Base-by-base conservation (phyloP, 2,888 invertebrate genomes). In the Chouioia cunea region DNA sequence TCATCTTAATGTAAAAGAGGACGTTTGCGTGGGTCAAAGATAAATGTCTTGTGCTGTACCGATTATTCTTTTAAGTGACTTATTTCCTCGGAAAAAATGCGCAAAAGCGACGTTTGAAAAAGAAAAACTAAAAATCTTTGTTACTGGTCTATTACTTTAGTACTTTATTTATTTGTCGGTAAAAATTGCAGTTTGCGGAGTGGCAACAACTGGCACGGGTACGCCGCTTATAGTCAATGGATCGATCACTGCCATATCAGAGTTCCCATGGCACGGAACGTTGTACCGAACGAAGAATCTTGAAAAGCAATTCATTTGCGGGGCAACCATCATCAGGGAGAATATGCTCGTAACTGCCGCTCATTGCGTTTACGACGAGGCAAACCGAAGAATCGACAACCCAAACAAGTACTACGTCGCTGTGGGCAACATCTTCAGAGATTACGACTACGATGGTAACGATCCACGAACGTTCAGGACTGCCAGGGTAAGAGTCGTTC, bases 231-330 rank as follows among this genome's bases (percentile, higher is more conserved):
- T 85, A 47, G 76, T 80, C 3, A 76, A 82, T 54, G 85, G 85
- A n/a, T 62, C 64, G 3, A 2, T 4, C 8, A 76, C 85, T 2
- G 74, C 77, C 0, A 71, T 82, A n/a, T 76, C 78, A 0, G 83
- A 86, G 50, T 84, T 85, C 65, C 86, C 86, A 0, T 86, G 86
- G 86, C 85, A 86, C 58, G 85, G 81, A 15, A 83, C 84, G 1
- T 65, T 86, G 2, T 86, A 85, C 68, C 76, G 52, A 68, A 52
- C 67, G 4, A 73, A 76, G 8, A 47, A 58, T 1, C 43, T 18
- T 8, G 73, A 65, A 2, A 85, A 82, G 63, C 59, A 74, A 43
- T 85, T 83, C 56, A 78, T 79, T 22, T 86, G 86, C 65, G 86
- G 86, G 16, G 85, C 85, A n/a, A 82, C 85, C 2, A 83, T 86